Base-by-base conservation (phyloP, 2,797 vertebrate species). In the Pyrocephalus nanus region DNA sequence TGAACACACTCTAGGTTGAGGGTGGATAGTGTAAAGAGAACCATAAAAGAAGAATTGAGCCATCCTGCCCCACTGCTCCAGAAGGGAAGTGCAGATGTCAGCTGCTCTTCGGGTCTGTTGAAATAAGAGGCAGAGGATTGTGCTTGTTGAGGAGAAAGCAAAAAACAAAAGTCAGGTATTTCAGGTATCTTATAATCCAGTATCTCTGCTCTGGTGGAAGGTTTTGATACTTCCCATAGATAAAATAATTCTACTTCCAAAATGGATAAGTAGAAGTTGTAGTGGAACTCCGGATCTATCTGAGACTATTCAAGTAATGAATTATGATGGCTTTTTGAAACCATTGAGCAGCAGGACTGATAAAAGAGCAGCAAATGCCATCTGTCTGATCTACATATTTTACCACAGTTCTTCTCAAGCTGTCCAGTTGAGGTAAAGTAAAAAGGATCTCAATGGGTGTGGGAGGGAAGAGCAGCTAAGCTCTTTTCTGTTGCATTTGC, bases 341-440 rank as follows among this genome's bases (percentile, higher is more conserved):
- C 65, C 88, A 26, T 14, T 70, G 82, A 95, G 85, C 81, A 92
- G 42, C 78, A 80, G 61, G 32, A 78, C 29, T 93, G 87, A 84
- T 86, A 93, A 94, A 93, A 96, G 95, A 95, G 58, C 93, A 96
- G 66, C 75, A 75, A 86, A 86, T 88, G 58, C 92, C 86, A 80
- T 95, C 88, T 96, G 86, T 71, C 65, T 73, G 51, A 58, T 93
- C 55, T 84, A 60, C 51, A 14, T 89, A 51, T 92, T 94, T 93
- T 92, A 58, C 70, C 69, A 75, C 54, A 60, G 58, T 62, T 87
- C 36, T 93, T 87, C 84, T 84, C 58, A 86, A 90, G 47, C 43
- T 81, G 58, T 80, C 94, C 91, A 3, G 78, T 26, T 91, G 57
- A 88, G 78, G 70, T 87, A 40, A 87, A 84, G 42, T 69, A 38